Evolutionary conservation across 2,113 vertebrate genomes (phyloP), one percentile per base, ranked within the genome.

Genomic region (Nanorana parkeri): DNA sequence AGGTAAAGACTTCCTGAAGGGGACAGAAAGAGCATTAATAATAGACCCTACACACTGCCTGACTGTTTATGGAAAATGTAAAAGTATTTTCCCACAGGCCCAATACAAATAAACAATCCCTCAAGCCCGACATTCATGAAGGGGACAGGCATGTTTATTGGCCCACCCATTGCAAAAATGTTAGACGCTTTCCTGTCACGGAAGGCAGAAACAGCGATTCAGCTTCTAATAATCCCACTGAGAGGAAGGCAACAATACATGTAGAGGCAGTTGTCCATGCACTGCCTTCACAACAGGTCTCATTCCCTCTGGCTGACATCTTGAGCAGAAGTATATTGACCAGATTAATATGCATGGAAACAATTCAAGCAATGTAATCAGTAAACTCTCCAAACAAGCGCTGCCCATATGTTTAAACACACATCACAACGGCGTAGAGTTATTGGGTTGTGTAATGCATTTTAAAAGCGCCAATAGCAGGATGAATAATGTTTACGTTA

Each of bases 161-260:
- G 89, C 85, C 83, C 54, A 83, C 72, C 84, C 83, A 67, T 85
- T 75, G 83, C 47, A 77, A 54, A 26, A 11, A 17, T 86, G 85
- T 88, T 88, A 86, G 84, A 77, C 78, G 83, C n/a, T 87, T 91
- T 82, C 89, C 89, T 90, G 88, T 86, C 84, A 86, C 88, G 85
- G 86, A 83, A 83, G 63, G 61, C 80, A 83, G 73, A 66, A 74
- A 76, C 24, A 68, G 64, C 68, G 80, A 83, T 60, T 75, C 63
- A 82, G 72, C 54, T 67, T 51, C 4, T 83, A 75, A 51, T 28
- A 76, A 41, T 29, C 17, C 26, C 20, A 65, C 68, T 52, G 55
- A 20, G 24, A 47, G 6, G 11, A 54, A 52, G 47, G 36, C 26
- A 63, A 71, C 58, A 74, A 81, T 32, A 63, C 24, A 41, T 72